Evolutionary conservation across 1,140 invertebrate genomes (phyloP), one percentile per base, ranked within the genome.

Genomic region (Mya arenaria): DNA sequence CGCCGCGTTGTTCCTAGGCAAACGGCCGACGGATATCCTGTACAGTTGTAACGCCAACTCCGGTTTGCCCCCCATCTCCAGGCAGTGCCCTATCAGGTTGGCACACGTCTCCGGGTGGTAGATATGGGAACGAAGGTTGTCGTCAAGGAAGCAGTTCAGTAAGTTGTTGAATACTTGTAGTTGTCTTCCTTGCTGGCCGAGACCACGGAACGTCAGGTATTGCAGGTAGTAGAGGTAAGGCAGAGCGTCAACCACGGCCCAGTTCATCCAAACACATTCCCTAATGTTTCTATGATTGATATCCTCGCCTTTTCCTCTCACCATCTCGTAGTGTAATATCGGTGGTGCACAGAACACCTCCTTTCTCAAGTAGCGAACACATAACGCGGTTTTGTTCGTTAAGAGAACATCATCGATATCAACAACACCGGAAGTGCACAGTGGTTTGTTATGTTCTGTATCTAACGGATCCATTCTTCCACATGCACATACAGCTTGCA

Each of bases 231-330:
- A 30, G 5, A 63, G 30, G 30, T 63, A 63, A 28, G 60, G 60
- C 17, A 63, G 60, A 4, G 60, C 30, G 36, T 63, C 60, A 6
- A 63, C 60, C 10, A 63, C 60, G 36, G 60, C 60, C 23, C n/a
- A 32, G 28, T 63, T 34, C 60, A 63, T 63, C 60, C 60, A 63
- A 30, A n/a, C n/a, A n/a, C n/a, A n/a, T n/a, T n/a, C n/a, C n/a
- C n/a, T n/a, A n/a, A n/a, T n/a, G n/a, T n/a, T n/a, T n/a, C n/a
- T n/a, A n/a, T n/a, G n/a, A n/a, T n/a, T n/a, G n/a, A n/a, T n/a
- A n/a, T n/a, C n/a, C n/a, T n/a, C n/a, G n/a, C n/a, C n/a, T n/a
- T n/a, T n/a, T n/a, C n/a, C n/a, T n/a, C n/a, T n/a, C n/a, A n/a
- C n/a, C n/a, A n/a, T n/a, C n/a, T n/a, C n/a, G n/a, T n/a, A n/a